These are phyloP conservation scores for Corythornis cristatus DNA, from an alignment of 2,113 vertebrate species.

Conservation along the genomic window DNA sequence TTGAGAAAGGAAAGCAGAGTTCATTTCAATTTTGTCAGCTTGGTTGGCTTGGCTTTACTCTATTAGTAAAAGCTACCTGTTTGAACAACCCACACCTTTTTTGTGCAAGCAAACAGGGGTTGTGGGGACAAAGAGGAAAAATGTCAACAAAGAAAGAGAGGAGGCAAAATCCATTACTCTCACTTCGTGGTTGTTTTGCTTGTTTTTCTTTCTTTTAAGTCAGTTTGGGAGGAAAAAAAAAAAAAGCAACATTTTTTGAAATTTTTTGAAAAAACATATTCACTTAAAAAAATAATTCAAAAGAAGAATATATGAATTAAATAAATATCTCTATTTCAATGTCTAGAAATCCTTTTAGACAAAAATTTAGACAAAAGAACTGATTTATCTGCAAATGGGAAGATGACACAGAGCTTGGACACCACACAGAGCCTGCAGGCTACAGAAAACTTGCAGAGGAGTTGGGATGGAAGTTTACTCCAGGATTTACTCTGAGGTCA, in stretches of 20 bases:
- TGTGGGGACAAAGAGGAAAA: not conserved
- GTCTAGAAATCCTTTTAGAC: not conserved
- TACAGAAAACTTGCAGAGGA: not conserved
- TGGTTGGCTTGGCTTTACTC: not conserved
- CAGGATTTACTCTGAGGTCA: not conserved
- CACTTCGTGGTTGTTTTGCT: not conserved
- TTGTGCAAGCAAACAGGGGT: not conserved
- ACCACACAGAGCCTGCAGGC: not conserved
- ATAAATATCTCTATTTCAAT: not conserved
- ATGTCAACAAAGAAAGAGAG: not conserved
- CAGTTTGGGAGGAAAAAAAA: not conserved
- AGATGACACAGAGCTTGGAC: not conserved
- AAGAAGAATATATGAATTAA: not conserved
- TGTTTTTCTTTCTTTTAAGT: not conserved
- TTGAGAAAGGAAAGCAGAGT: not conserved
- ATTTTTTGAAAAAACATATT: not conserved
- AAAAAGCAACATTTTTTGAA: not conserved
- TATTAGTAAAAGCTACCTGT: not conserved
- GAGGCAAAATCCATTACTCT: not conserved
- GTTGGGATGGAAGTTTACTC: not conserved
- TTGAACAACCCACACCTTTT: not conserved
- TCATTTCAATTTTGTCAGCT: not conserved
- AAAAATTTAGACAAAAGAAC: not conserved
- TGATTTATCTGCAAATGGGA: not conserved
- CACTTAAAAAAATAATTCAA: fast-evolving